Conservation (phyloP, 2,113 vertebrate genomes). For the Acanthochromis polyacanthus region DNA sequence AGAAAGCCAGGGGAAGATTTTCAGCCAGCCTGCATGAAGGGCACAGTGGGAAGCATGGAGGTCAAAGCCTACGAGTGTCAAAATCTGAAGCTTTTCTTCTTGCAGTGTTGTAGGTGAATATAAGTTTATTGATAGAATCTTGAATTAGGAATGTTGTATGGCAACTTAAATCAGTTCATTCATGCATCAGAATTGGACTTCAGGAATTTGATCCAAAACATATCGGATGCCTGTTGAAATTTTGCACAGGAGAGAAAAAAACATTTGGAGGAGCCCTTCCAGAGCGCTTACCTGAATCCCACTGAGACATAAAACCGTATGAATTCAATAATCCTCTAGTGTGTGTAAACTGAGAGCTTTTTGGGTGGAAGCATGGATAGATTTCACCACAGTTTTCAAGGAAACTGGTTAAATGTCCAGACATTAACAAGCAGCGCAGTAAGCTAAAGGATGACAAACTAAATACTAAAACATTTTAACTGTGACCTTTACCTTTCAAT, state of each 20-base stretch:
- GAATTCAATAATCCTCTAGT: background rate
- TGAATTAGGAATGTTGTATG: background rate
- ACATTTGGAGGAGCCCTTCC: no score
- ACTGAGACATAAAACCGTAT: background rate
- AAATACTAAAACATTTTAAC: no score
- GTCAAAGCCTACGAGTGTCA: no score
- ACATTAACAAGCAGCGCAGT: no score
- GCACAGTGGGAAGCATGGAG: background rate
- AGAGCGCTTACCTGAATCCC: background rate
- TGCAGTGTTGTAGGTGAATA: background rate
- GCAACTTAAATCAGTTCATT: background rate
- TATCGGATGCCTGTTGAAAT: no score
- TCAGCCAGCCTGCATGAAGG: background rate
- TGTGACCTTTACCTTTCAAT: no score
- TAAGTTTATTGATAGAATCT: background rate
- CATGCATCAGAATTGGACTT: background rate
- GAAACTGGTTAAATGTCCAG: background rate
- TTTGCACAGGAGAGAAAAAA: no score
- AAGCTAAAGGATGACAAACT: no score
- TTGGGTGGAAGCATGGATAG: background rate
- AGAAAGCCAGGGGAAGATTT: background rate
- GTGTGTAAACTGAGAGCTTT: background rate
- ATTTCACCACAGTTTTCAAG: background rate
- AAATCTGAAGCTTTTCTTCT: background rate
- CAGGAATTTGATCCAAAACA: background rate